A percentile compares a stretch with the other conserved stretches of the same genome.
These are phyloP conservation scores for Colletes latitarsis DNA, from an alignment of 1,140 invertebrate genomes.

Conservation along the genomic window DNA sequence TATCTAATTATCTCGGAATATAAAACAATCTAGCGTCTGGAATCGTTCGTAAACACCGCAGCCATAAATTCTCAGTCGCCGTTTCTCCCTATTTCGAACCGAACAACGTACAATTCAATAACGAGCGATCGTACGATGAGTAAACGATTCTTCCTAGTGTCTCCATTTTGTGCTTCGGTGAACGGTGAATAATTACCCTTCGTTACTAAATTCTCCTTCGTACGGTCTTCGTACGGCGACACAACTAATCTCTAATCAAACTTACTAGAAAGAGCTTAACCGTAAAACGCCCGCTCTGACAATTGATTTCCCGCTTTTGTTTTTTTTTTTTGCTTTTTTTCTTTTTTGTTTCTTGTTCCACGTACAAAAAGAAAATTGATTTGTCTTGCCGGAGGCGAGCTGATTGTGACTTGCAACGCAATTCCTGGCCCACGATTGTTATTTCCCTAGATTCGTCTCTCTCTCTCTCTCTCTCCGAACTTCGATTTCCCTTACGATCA, in stretches of 20 bases:
- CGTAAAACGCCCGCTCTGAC: slow-evolving; percentile 80
- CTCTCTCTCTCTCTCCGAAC: slow-evolving; percentile 12
- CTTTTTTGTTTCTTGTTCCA: slow-evolving; percentile 41
- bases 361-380: slow-evolving; percentile 71
- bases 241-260: slow-evolving; percentile 77
- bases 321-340: no score
- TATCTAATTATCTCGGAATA: no score
- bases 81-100: neutral
- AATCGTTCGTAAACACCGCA: neutral
- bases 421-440: slow-evolving; percentile 80
- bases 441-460: slow-evolving; percentile 49
- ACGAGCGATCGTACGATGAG: slow-evolving; percentile 20
- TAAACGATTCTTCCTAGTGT: slow-evolving; percentile 8
- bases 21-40: no score
- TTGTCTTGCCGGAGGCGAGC: slow-evolving; percentile 80
- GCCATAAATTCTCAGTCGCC: no score
- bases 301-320: slow-evolving; percentile 66
- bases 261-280: slow-evolving; percentile 79
- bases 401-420: slow-evolving; percentile 82
- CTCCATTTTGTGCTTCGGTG: slow-evolving; percentile 1
- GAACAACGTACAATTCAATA: slow-evolving; percentile 28
- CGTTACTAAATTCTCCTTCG: slow-evolving; percentile 30
- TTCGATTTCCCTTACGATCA: slow-evolving; percentile 5
- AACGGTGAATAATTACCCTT: neutral
- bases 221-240: slow-evolving; percentile 41